Base-by-base conservation (phyloP, 2,888 invertebrate genomes). In the Dicranocentrus wangi region DNA sequence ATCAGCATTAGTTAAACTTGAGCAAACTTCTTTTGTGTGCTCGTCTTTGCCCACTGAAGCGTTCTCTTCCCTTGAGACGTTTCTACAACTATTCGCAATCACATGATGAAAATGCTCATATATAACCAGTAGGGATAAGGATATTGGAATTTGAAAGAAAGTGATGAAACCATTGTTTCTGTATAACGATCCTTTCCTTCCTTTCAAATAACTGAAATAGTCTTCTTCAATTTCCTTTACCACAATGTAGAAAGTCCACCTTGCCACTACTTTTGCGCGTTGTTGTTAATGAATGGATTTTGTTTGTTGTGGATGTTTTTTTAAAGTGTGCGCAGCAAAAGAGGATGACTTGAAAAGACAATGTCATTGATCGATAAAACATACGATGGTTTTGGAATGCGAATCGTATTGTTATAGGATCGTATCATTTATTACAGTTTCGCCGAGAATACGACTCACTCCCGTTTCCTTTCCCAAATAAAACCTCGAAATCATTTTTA, bases 201-300 rank as follows among this genome's bases (percentile, higher is more conserved):
- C 15, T n/a, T 47, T 47, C 47, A 47, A 47, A 47, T 5, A 15
- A 15, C 47, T 47, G 15, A 47, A 47, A 47, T 47, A 47, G 47
- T n/a, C 7, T 47, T 47, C 15, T n/a, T 32, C 32, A 32, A 32
- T 32, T 47, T 47, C 47, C 47, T 47, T 47, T n/a, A 47, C 47
- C 47, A 47, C 47, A 47, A 47, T 47, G 10, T 47, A 10, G 47
- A 47, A 47, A 47, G 47, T 47, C 47, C 47, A 47, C 47, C 47
- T 47, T 47, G 47, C n/a, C 2, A 2, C n/a, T n/a, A n/a, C n/a
- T 47, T 47, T 10, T 10, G 47, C 47, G 7, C n/a, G 47, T 47
- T n/a, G 10, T 47, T 47, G n/a, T 47, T 47, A 47, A 15, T 39
- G 13, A 39, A 39, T 8, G 39, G 39, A 39, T 39, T 39, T 47